These are phyloP conservation scores for Scaptomyza flava DNA, from an alignment of 2,888 invertebrate species.

Conservation along the genomic window DNA sequence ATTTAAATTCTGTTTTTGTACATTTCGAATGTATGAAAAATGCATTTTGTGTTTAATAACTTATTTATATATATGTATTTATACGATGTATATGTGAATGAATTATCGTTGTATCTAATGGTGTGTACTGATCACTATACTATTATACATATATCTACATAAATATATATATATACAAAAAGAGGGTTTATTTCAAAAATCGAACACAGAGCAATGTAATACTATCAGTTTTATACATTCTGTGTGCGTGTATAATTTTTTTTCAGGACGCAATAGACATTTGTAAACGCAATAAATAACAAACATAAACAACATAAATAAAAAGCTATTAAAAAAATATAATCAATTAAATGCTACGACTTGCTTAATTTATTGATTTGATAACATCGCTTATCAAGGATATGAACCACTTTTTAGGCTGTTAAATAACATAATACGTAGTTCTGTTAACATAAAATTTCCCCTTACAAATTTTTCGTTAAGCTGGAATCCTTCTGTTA, in stretches of 20 bases:
- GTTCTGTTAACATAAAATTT: conserved; percentile 4
- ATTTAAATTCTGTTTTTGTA: conserved; percentile 49
- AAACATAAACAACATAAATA: conserved; percentile 34
- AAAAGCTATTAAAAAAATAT: conserved; percentile 13
- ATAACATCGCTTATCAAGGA: background rate
- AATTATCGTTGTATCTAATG: conserved; percentile 16
- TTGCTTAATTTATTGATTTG: background rate
- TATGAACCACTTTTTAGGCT: background rate
- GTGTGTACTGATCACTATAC: conserved; percentile 21
- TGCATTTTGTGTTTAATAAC: conserved; percentile 67
- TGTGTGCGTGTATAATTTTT: conserved; percentile 42
- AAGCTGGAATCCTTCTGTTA: conserved; percentile 1
- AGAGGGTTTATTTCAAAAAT: conserved; percentile 31
- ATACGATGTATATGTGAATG: conserved; percentile 44
- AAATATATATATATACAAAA: conserved; percentile 38
- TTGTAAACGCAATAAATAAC: conserved; percentile 66
- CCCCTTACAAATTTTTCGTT: background rate
- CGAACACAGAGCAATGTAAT: conserved; percentile 52
- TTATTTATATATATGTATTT: conserved; percentile 44
- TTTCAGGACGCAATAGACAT: conserved; percentile 54
- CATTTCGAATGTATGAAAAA: conserved; percentile 69
- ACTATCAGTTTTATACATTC: conserved; percentile 37
- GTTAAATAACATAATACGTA: background rate
- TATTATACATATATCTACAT: background rate
- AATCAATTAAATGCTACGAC: conserved; percentile 1